Percentiles rank a stretch among this genome's conserved stretches.
Evolutionary conservation across 2,797 vertebrate species (phyloP).

Genomic region (Pteropus rufus): DNA sequence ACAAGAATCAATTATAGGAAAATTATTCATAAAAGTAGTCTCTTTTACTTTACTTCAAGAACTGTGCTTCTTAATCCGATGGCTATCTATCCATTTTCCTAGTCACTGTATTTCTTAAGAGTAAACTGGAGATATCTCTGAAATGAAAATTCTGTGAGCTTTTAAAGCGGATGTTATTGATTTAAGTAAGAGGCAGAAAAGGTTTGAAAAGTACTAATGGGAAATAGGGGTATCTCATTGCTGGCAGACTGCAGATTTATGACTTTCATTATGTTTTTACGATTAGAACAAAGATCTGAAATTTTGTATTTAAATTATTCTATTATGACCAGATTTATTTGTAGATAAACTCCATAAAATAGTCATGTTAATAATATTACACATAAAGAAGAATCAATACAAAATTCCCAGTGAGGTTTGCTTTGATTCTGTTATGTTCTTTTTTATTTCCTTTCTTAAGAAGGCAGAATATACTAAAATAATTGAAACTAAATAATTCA

Average conservation of each 20-base stretch:
- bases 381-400: slow-evolving; percentile 48
- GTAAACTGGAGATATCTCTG: not conserved
- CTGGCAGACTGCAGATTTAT: slow-evolving; percentile 57
- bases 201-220: not conserved
- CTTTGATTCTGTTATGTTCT: not conserved
- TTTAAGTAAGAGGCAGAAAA: slow-evolving; percentile 39
- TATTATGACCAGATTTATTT: slow-evolving; percentile 57
- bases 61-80: not conserved
- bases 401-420: not conserved
- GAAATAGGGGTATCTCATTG: slow-evolving; percentile 18
- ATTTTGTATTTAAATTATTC: slow-evolving; percentile 60
- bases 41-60: not conserved
- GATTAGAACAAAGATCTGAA: slow-evolving; percentile 51
- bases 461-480: slow-evolving; percentile 45
- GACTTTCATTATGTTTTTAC: slow-evolving; percentile 50
- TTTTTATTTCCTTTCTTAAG: slow-evolving; percentile 38
- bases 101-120: not conserved
- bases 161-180: slow-evolving; percentile 1
- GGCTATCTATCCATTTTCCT: not conserved
- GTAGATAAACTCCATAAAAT: slow-evolving; percentile 55
- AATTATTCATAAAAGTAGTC: not conserved
- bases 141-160: slow-evolving; percentile 24
- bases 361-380: slow-evolving; percentile 40
- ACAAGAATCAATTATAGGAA: not conserved
- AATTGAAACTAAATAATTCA: slow-evolving; percentile 71